Base-by-base conservation (phyloP, 2,113 vertebrate genomes). In the Galemys pyrenaicus region DNA sequence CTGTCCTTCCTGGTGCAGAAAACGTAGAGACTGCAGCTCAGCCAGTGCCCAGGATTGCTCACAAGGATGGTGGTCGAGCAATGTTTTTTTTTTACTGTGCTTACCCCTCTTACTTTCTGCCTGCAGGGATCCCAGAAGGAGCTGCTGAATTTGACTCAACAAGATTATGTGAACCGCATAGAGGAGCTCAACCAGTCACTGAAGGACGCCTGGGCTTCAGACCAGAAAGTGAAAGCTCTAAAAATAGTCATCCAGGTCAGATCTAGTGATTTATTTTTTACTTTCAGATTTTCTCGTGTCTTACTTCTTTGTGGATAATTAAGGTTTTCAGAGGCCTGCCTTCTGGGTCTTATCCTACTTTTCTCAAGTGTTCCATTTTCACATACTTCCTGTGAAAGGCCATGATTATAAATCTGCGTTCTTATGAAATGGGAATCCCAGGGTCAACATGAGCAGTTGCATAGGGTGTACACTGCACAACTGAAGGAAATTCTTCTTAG, bases 201-300 rank as follows among this genome's bases (percentile, higher is more conserved):
- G 81, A 99, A 99, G 97, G 99, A 99, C 17, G 99, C 99, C 32
- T 99, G 99, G 99, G 98, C 99, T 84, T 99, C 99, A 0, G 99
- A 99, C 98, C 99, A 99, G 98, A 99, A 99, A 98, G 99, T 99
- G 92, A 99, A 99, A 98, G 99, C 99, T 82, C 98, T 99, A 83
- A 99, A 99, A 98, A 99, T 99, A 26, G 99, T 99, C 78, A 99
- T 99, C 92, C 99, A 99, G 99, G 99, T 99, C 75, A 96, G 98
- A 54, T 70, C 39, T 13, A 51, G 54, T 49, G 44, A 46, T 30
- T 44, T 60, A 39, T 35, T 0, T 8, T 22, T 16, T 4, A 0
- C 3, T 1, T 28, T 35, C n/a, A 54, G 16, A 85, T 51, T 67
- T 84, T 84, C 28, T 17, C 37, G 5, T 22, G 20, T 87, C 46